These are phyloP conservation scores for Scotopteryx bipunctaria DNA, from an alignment of 2,888 invertebrate species.

Conservation along the genomic window DNA sequence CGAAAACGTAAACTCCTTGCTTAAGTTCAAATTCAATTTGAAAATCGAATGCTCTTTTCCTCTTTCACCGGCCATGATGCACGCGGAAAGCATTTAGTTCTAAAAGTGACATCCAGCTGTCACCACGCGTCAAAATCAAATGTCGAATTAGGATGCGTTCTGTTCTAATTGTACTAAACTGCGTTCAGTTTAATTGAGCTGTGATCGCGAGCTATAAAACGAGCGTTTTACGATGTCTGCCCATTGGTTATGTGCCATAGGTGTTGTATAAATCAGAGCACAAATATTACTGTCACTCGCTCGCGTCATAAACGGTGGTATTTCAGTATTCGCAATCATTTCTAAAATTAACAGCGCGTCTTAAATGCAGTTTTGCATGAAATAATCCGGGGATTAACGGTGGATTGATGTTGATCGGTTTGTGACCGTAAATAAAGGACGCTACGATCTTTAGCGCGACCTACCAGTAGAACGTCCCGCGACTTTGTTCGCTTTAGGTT, in stretches of 20 bases:
- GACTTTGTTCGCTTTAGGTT: too few relatives aligned
- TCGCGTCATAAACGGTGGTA: conserved; percentile 63
- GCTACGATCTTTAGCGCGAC: conserved; percentile 41
- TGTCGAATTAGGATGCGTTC: conserved; percentile 27
- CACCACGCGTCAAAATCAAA: conserved; percentile 28
- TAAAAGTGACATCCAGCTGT: conserved; percentile 28
- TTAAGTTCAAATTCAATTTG: not conserved
- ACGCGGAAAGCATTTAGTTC: conserved; percentile 10
- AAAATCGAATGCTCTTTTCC: not conserved
- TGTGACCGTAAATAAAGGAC: conserved; percentile 62
- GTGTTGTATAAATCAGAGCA: conserved; percentile 69
- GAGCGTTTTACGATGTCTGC: conserved; percentile 57
- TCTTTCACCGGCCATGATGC: not conserved
- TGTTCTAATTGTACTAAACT: conserved; percentile 26
- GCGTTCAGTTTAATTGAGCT: conserved; percentile 27
- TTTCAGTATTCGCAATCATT: conserved; percentile 53
- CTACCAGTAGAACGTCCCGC: too few relatives aligned
- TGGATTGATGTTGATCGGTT: conserved; percentile 66
- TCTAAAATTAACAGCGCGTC: conserved; percentile 60
- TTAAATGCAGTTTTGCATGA: conserved; percentile 64
- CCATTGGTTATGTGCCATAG: conserved; percentile 35
- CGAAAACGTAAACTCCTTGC: too few relatives aligned
- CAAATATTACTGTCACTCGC: conserved; percentile 69
- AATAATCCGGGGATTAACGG: conserved; percentile 64
- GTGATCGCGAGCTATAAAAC: conserved; percentile 52